Evolutionary conservation across 1,140 invertebrate genomes (phyloP), one percentile per base, ranked within the genome.

Genomic region (Manduca sexta): DNA sequence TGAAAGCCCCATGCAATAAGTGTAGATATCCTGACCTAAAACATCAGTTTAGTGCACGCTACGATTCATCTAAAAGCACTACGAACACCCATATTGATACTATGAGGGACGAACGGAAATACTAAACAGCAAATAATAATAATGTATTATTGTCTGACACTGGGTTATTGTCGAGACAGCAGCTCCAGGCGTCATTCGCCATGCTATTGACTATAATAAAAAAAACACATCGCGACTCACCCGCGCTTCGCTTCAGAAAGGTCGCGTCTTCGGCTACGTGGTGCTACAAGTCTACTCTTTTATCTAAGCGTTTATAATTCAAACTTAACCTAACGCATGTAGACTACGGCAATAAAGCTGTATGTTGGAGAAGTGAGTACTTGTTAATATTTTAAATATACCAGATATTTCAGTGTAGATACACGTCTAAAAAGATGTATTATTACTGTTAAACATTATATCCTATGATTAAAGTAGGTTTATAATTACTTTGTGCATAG

Each of bases 151-250:
- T 84, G 81, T 84, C 81, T 84, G 77, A 84, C 81, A 84, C 81
- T 81, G 75, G 78, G 81, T 84, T 84, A 84, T 84, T 84, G 79
- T 84, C 81, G 67, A 84, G 81, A 84, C 81, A 84, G 81, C 81
- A 84, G 81, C 72, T 74, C 65, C 31, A 11, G 81, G 76, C 74
- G 74, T 17, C 45, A n/a, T 50, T 48, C 69, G 78, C 81, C 76
- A 58, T 55, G 60, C 67, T 74, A 79, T 79, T 77, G 73, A 77
- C 76, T 80, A 83, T 43, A 45, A 12, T 16, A 59, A 64, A 43
- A 49, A 50, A 34, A 29, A 44, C 16, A 40, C 33, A 29, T 26
- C 26, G 49, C 35, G 41, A 41, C 39, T 42, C 14, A 43, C 41
- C 26, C 14, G 10, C 18, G 21, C 21, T 0, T 26, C 21, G 8